Evolutionary conservation across 2,888 invertebrate genomes (phyloP).

Genomic region (Ectropis crepuscularia): DNA sequence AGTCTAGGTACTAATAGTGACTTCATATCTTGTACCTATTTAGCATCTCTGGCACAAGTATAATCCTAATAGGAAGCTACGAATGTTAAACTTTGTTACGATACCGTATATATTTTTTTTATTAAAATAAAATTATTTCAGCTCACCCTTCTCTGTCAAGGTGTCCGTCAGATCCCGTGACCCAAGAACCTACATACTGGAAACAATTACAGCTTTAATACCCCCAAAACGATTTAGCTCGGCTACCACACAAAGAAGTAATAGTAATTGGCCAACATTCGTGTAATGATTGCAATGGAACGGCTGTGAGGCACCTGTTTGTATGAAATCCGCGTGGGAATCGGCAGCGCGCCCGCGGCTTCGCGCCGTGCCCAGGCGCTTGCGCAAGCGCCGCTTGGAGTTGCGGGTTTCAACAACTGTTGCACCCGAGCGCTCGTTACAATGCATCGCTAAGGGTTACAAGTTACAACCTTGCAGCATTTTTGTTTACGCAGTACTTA

Average conservation of each 20-base stretch:
- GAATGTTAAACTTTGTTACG: too few relatives aligned
- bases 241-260: conserved; percentile 51
- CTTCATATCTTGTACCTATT: too few relatives aligned
- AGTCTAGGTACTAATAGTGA: too few relatives aligned
- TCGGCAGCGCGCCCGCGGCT: conserved; percentile 58
- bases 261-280: conserved; percentile 60
- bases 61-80: too few relatives aligned
- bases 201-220: conserved; percentile 35
- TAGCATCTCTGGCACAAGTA: too few relatives aligned
- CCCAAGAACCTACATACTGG: background rate
- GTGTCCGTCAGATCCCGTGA: background rate
- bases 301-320: conserved; percentile 74
- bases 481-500: background rate
- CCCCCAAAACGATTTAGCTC: conserved; percentile 24
- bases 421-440: conserved; percentile 49
- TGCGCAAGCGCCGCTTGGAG: conserved; percentile 63
- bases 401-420: conserved; percentile 58
- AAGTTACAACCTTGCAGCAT: conserved; percentile 7
- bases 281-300: conserved; percentile 65
- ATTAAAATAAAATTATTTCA: too few relatives aligned
- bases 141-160: too few relatives aligned
- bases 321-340: conserved; percentile 84
- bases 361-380: conserved; percentile 43
- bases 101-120: too few relatives aligned
- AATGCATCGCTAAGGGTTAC: conserved; percentile 26